Evolutionary conservation across 2,113 vertebrate species (phyloP), one percentile per base, ranked within the genome.

Genomic region (Phoenicopterus ruber): DNA sequence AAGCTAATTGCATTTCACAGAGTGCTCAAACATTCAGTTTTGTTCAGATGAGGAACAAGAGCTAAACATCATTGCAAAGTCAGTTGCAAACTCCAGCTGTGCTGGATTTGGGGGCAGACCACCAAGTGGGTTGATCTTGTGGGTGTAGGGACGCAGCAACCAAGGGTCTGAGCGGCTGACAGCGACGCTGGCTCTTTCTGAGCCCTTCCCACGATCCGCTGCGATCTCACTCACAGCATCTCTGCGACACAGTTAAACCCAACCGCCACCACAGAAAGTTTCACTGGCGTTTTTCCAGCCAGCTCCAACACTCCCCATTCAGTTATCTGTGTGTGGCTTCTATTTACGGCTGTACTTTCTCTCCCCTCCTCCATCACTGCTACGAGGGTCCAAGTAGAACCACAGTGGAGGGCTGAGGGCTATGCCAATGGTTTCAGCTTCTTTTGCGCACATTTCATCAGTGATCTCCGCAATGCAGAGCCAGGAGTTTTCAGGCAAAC

Each of bases 401-500:
- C 84, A 6, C 19, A 2, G 0, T 7, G 34, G 17, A 31, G 42
- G 40, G 44, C n/a, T 46, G 69, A 91, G 69, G 76, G 44, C 34
- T 17, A 2, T 1, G 7, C 52, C 54, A 52, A 17, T 0, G 18
- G 13, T 32, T 84, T n/a, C 0, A 26, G 17, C 49, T 62, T 5
- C 24, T 42, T 55, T 15, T 26, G 49, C 38, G 58, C 12, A 0
- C 36, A 4, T 62, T 61, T 54, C 49, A 6, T 3, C 89, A 57
- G 44, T 0, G 20, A 32, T 3, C n/a, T 2, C 9, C 12, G 82
- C 86, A 26, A 5, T 1, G 74, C 19, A 8, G 79, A 36, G 36
- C 21, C n/a, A 4, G 15, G 49, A 69, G 4, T 54, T 40, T 31
- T 13, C 32, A 54, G 40, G 38, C 12, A 28, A 24, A 20, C 1